A percentile compares a stretch with the other conserved stretches of the same genome.
Evolutionary conservation across 2,797 vertebrate species (phyloP).

Genomic region (Channallabes apus): DNA sequence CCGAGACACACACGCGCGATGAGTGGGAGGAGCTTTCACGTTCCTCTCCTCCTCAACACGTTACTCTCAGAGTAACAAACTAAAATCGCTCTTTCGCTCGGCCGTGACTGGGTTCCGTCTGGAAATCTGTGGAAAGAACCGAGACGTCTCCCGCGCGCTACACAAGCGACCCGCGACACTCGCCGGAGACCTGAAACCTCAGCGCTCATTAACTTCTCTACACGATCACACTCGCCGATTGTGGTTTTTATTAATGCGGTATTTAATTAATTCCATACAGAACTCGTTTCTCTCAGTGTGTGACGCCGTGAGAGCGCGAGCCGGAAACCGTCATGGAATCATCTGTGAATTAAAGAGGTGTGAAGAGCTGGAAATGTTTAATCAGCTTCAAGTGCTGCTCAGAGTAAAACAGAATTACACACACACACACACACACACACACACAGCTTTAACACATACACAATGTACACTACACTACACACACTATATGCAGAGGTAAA

Average conservation of each 20-base stretch:
- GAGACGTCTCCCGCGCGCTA: neutral
- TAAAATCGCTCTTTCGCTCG: neutral
- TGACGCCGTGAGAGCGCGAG: neutral
- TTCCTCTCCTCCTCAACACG: neutral
- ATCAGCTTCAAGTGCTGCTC: neutral
- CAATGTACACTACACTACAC: neutral
- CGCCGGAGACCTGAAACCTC: neutral
- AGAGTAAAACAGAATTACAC: neutral
- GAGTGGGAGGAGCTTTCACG: neutral
- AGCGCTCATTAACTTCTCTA: neutral
- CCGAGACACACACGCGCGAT: neutral
- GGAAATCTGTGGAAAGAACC: neutral
- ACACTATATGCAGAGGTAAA: neutral
- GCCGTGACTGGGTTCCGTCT: neutral
- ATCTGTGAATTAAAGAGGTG: constrained; percentile 4
- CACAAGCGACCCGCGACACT: too few species aligned
- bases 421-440: neutral
- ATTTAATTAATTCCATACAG: too few species aligned
- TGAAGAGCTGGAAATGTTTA: constrained; percentile 1
- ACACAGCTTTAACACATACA: neutral
- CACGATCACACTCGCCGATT: too few species aligned
- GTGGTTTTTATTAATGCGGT: too few species aligned
- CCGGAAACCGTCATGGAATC: neutral
- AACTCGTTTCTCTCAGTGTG: neutral
- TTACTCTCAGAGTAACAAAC: neutral